Percentiles rank a stretch among this genome's conserved stretches.
Evolutionary conservation across 1,140 invertebrate genomes (phyloP).

Genomic region (Zaprionus ornatus): DNA sequence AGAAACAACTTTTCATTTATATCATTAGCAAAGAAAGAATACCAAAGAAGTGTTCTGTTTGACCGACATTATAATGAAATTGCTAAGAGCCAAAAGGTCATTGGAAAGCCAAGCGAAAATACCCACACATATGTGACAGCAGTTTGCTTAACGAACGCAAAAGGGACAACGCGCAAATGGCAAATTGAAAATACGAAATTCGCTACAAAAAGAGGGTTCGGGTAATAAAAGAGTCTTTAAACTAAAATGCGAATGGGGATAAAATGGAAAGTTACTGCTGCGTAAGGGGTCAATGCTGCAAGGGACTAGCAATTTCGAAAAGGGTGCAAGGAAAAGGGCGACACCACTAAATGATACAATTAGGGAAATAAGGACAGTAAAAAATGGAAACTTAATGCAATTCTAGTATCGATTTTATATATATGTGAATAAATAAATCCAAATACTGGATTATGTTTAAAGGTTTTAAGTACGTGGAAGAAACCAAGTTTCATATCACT

Average conservation of each 20-base stretch:
- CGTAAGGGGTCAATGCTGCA: neutral
- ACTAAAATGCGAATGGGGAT: neutral
- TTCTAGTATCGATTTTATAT: neutral
- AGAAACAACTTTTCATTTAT: neutral
- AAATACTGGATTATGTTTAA: too few relatives aligned
- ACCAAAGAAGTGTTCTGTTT: neutral
- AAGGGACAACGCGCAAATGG: neutral
- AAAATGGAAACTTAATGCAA: neutral
- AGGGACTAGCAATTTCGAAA: neutral
- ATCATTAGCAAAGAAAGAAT: neutral
- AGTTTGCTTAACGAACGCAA: neutral
- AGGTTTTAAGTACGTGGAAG: rapidly evolving
- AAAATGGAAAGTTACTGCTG: neutral
- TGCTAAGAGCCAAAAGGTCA: neutral
- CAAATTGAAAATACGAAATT: slow-evolving; percentile 4
- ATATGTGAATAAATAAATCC: neutral
- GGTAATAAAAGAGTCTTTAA: slow-evolving; percentile 1
- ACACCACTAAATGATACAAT: neutral
- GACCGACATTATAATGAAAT: neutral
- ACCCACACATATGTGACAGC: neutral
- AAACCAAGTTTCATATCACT: too few relatives aligned
- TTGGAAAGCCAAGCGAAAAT: neutral
- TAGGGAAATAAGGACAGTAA: neutral
- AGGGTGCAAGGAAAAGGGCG: neutral
- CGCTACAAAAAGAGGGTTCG: neutral